Base-by-base conservation (phyloP, 2,797 vertebrate species). In the Acomys russatus region DNA sequence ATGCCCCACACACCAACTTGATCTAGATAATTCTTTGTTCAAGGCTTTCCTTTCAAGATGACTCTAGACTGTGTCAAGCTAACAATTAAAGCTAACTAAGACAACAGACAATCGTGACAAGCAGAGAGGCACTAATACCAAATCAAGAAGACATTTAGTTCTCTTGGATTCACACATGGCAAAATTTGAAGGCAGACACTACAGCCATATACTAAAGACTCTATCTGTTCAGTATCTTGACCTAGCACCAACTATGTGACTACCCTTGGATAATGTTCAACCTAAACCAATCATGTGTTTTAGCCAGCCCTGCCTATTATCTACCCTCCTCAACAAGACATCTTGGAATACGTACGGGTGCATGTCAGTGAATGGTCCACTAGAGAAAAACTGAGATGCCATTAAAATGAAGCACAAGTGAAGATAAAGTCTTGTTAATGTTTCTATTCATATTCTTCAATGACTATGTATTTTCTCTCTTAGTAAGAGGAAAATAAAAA, bases 401-500 rank as follows among this genome's bases (percentile, higher is more conserved):
- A 54, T 64, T 87, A 90, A 89, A 14, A 3, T 20, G 28, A 78
- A 28, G 59, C 28, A 6, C 51, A 74, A 28, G 49, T 22, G 12
- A 92, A 61, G 79, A 18, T n/a, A 11, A 84, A 61, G 71, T 76
- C 54, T 84, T 38, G 35, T 51, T 51, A 88, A 88, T 22, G 56
- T 61, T 63, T 80, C 25, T 84, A 51, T 78, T 78, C 28, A 20
- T 20, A 93, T 77, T 83, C 87, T 23, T 85, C 61, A 85, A 56
- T 59, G 17, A 90, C 22, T 84, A 51, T 15, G 17, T 44, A 44
- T 49, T 68, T 84, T 85, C 38, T 89, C 82, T 64, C 6, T 82
- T 87, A 93, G 77, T 49, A 92, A 85, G 9, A 68, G 54, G 1
- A 84, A 85, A 87, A 71, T 68, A 68, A 6, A 44, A 92, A 80